Conservation (phyloP, 2,888 invertebrate species). For the Hanleya hanleyi region DNA sequence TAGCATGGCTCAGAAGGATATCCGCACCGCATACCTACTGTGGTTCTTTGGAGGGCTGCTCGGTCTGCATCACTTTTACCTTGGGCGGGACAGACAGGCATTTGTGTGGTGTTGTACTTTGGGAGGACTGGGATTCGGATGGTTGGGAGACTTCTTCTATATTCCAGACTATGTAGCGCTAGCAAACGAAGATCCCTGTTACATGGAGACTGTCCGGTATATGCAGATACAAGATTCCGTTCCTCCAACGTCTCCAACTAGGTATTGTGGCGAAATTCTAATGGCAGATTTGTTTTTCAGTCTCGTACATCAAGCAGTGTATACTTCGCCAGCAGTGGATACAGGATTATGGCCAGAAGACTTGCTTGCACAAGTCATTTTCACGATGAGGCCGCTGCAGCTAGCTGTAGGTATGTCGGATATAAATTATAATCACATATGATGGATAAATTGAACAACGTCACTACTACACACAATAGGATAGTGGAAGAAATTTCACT, state of each 20-base stretch:
- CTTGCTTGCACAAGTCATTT: no score
- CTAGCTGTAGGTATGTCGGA: no score
- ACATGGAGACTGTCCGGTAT: conserved; percentile 76
- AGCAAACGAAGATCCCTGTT: conserved; percentile 69
- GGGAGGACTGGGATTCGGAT: conserved; percentile 85
- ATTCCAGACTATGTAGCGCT: conserved; percentile 90
- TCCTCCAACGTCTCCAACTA: conserved; percentile 36
- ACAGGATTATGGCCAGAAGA: no score
- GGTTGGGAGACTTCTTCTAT: conserved; percentile 88
- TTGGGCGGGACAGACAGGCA: conserved; percentile 90
- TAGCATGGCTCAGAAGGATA: no score
- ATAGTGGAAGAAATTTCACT: no score
- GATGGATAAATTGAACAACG: no score
- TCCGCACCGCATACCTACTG: conserved; percentile 83
- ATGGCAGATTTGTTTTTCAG: no score
- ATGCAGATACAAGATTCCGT: conserved; percentile 76
- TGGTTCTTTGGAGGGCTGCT: conserved; percentile 93
- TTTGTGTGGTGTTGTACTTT: conserved; percentile 91
- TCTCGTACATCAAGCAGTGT: no score
- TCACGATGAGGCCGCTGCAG: no score
- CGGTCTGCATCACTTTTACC: conserved; percentile 93
- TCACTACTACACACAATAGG: no score
- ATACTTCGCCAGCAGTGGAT: no score
- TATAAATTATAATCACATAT: no score
- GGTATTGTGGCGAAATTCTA: conserved; percentile 62